These are phyloP conservation scores for Hecatera dysodea DNA, from an alignment of 2,888 invertebrate species.

Conservation along the genomic window DNA sequence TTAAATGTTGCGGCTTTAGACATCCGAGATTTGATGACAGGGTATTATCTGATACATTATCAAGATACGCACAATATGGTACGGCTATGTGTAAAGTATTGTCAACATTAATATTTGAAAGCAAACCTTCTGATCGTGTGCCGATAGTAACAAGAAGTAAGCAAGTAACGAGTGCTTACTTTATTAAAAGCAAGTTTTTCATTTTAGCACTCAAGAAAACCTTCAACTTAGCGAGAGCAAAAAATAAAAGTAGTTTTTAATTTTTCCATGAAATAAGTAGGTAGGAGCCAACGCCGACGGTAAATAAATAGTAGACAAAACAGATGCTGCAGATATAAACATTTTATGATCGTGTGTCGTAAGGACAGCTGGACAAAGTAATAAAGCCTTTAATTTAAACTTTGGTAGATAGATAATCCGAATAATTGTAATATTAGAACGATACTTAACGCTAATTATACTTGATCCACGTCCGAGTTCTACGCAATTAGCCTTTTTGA, in stretches of 20 bases:
- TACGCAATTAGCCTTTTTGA: conserved; percentile 8
- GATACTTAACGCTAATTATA: neutral
- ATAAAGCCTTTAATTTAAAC: conserved; percentile 34
- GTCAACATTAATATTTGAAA: conserved; percentile 24
- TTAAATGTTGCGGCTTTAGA: too few relatives aligned
- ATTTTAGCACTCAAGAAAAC: conserved; percentile 45
- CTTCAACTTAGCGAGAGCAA: conserved; percentile 22
- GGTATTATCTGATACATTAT: conserved; percentile 35
- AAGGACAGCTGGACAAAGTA: conserved; percentile 18
- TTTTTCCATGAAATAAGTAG: conserved; percentile 28
- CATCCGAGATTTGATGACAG: conserved; percentile 48
- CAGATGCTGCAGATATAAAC: conserved; percentile 43
- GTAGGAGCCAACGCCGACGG: neutral
- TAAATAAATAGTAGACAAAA: conserved; percentile 50
- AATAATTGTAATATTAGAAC: conserved; percentile 10
- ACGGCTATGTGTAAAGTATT: neutral
- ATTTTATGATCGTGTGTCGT: conserved; percentile 41
- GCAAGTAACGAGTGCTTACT: conserved; percentile 44
- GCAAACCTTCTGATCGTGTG: conserved; percentile 17
- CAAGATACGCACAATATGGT: conserved; percentile 1
- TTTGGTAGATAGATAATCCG: neutral
- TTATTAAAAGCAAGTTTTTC: conserved; percentile 56
- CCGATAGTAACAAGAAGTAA: conserved; percentile 29
- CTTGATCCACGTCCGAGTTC: neutral
- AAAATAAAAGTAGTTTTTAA: conserved; percentile 43